A percentile compares a stretch with the other conserved stretches of the same genome.
phyloP scores from a whole-genome alignment of 2,888 invertebrate genomes.

The Junonia oenone region DNA sequence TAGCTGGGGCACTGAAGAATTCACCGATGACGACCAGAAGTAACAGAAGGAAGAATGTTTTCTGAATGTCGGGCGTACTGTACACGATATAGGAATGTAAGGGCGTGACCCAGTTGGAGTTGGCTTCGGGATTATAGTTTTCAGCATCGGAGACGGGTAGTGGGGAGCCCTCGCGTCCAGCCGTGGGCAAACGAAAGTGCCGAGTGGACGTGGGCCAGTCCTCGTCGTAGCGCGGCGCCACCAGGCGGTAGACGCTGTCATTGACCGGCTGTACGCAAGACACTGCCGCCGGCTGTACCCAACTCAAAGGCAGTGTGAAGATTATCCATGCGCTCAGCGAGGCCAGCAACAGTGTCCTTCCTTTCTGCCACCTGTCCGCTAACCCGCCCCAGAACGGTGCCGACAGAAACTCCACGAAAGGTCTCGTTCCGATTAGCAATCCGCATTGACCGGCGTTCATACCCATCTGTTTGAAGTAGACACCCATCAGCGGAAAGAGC shows the following conservation, averaged over 20 bases:
- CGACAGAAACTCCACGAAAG: conserved; percentile 97
- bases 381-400: conserved; percentile 99
- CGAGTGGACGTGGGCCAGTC: conserved; percentile 38
- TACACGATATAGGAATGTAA: conserved; percentile 96
- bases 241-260: conserved; percentile 81
- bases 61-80: conserved; percentile 92
- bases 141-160: conserved; percentile 86
- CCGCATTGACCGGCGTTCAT: conserved; percentile 99
- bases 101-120: conserved; percentile 91
- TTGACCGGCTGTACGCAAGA: conserved; percentile 85
- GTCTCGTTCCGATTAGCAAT: conserved; percentile 95
- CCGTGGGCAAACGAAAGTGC: conserved; percentile 48
- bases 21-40: conserved; percentile 97
- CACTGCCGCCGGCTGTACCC: conserved; percentile 95
- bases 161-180: conserved; percentile 79
- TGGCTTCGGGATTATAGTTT: conserved; percentile 85
- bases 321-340: conserved; percentile 97
- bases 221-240: conserved; percentile 76
- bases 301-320: conserved; percentile 96
- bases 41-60: conserved; percentile 95
- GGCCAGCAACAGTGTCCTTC: conserved; percentile 91
- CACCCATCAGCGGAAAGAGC: conserved; percentile 97
- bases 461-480: conserved; percentile 99
- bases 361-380: conserved; percentile 93
- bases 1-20: conserved; percentile 97